Conservation (phyloP, 2,888 invertebrate species). For the Polia nebulosa region DNA sequence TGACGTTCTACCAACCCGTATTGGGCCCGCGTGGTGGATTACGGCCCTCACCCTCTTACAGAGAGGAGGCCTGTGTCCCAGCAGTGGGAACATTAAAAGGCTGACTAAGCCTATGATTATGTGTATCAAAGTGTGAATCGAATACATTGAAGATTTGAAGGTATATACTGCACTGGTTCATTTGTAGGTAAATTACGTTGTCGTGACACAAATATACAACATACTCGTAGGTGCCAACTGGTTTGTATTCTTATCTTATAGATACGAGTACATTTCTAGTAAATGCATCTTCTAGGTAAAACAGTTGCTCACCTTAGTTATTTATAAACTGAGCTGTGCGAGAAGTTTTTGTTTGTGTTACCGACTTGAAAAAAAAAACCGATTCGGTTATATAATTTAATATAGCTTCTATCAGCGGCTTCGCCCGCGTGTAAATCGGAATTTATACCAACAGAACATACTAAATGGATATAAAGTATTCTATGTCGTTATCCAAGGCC, state of each 20-base stretch:
- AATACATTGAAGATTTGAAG: background rate
- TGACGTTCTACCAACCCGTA: too few relatives aligned
- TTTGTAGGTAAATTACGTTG: background rate
- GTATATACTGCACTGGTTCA: background rate
- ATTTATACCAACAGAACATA: too few relatives aligned
- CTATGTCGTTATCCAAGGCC: too few relatives aligned
- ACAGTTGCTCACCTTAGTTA: background rate
- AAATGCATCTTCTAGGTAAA: background rate
- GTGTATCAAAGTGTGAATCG: background rate
- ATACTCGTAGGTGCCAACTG: background rate
- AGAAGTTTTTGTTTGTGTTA: background rate
- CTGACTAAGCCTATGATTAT: too few relatives aligned
- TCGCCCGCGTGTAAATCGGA: too few relatives aligned
- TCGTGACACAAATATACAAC: conserved; percentile 1
- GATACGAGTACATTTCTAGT: background rate
- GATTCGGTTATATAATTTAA: too few relatives aligned
- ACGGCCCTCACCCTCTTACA: too few relatives aligned
- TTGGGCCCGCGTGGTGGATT: too few relatives aligned
- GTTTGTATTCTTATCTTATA: background rate
- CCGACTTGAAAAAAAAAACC: background rate
- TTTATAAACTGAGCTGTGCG: background rate
- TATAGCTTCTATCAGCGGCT: too few relatives aligned
- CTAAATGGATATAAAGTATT: too few relatives aligned
- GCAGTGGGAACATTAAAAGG: too few relatives aligned
- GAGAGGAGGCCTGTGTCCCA: too few relatives aligned